Evolutionary conservation across 2,113 vertebrate species (phyloP), one percentile per base, ranked within the genome.

Genomic region (Melozone crissalis): DNA sequence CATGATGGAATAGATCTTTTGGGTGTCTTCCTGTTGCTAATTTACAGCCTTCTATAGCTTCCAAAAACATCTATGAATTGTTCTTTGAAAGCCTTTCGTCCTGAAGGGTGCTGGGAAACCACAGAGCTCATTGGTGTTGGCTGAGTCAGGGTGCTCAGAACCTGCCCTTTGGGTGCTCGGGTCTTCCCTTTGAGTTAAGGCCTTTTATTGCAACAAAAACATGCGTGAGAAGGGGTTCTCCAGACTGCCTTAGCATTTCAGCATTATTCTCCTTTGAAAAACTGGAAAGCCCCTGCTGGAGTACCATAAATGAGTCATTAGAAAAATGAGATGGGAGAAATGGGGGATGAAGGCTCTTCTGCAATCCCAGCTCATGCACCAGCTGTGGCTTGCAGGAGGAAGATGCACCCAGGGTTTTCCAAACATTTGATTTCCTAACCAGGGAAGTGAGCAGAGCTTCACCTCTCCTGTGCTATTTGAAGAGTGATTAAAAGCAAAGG

Each of bases 81-180:
- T 72, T 81, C 57, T 81, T 54, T 77, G 57, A 57, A 94, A 94
- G 83, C 28, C 88, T 93, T 94, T 94, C 39, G 61, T 90, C 44
- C 49, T 78, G 72, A 84, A 72, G 61, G 37, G 61, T 65, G 3
- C 72, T 68, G 76, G 80, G 30, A 82, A 92, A 71, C 20, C 57
- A 55, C 65, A 10, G 12, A n/a, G 43, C 12, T 92, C 4, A 0
- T 13, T 58, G 39, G 22, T 3, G 2, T 18, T 80, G 69, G 11
- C 7, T 82, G 78, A 95, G 63, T 82, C 67, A 83, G 71, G 84
- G 44, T 71, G 85, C 55, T 95, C 68, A 44, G 41, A 76, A n/a
- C 24, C 43, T 81, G 55, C 57, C 61, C 72, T 88, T 90, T 52
- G 68, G 82, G 61, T 67, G 28, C n/a, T 41, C 28, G 31, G 47